These are phyloP conservation scores for Neodiprion pinetum DNA, from an alignment of 1,140 invertebrate genomes.

Conservation along the genomic window DNA sequence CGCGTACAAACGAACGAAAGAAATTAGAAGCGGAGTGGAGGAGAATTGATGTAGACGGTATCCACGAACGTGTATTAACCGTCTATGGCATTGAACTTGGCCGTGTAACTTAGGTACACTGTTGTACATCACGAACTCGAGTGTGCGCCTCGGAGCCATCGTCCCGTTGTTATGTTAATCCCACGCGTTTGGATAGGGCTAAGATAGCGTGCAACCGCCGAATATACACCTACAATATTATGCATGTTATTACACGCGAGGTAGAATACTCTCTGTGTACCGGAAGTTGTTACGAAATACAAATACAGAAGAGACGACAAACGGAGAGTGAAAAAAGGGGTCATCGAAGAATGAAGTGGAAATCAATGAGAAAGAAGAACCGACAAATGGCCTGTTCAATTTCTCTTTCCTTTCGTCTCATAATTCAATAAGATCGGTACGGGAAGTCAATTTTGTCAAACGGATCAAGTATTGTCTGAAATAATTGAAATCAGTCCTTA, in stretches of 20 bases:
- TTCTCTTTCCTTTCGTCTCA: too few relatives aligned
- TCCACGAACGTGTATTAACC: too few relatives aligned
- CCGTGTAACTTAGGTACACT: neutral
- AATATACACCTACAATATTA: neutral
- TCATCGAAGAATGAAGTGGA: too few relatives aligned
- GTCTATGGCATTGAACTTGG: neutral
- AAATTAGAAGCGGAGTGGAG: neutral
- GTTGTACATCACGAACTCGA: neutral
- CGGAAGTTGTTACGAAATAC: constrained; percentile 1
- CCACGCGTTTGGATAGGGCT: constrained; percentile 4
- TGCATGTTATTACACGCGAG: too few relatives aligned
- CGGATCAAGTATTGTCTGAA: too few relatives aligned
- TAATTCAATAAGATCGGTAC: too few relatives aligned
- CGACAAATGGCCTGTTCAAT: too few relatives aligned
- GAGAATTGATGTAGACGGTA: neutral
- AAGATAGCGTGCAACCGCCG: neutral
- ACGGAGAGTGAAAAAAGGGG: too few relatives aligned
- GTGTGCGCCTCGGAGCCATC: neutral
- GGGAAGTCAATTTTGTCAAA: too few relatives aligned
- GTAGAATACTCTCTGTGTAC: neutral
- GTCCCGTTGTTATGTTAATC: constrained; percentile 2
- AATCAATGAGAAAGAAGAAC: too few relatives aligned
- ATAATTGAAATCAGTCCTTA: too few relatives aligned
- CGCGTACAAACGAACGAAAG: too few relatives aligned
- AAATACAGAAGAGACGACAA: neutral